Evolutionary conservation across 2,797 vertebrate genomes (phyloP), one percentile per base, ranked within the genome.

Genomic region (Cynopterus sphinx): DNA sequence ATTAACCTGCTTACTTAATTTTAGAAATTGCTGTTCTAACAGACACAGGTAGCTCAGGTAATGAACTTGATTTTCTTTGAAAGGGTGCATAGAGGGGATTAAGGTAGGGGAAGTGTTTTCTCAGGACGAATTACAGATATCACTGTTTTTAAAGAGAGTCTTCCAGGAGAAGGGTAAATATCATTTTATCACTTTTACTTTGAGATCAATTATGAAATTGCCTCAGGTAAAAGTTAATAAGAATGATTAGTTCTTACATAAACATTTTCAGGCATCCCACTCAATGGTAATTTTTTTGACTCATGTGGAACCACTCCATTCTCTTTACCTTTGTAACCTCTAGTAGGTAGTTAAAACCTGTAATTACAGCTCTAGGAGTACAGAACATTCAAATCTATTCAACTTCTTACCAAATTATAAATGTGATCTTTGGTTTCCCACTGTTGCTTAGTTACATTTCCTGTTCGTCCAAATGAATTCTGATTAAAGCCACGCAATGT

Each of bases 381-480:
- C 91, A 94, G 59, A 96, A 91, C 79, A 90, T 90, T 97, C 70
- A 94, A 79, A 96, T 97, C 94, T 77, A 84, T 87, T 93, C 63
- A 63, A 59, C 43, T 67, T 53, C 63, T 94, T 96, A 67, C 51
- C n/a, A 87, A 51, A 94, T 81, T 86, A 43, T 87, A 90, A 97
- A 77, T 95, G 71, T 49, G 49, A 92, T 86, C 33, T 74, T 43
- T 91, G 86, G 79, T 55, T 93, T 84, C 75, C 46, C 15, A 8
- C 43, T 36, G 93, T 96, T 96, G 95, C 95, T 85, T 96, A 87
- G 91, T 91, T 97, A 96, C 93, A 63, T 68, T 90, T 94, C 87
- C 83, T 97, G 71, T 96, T 94, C 91, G 73, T 55, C 67, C 49
- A 93, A 63, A 68, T 73, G 95, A 95, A 81, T 87, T 90, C 31